These are phyloP conservation scores for Drosophila ercepeae DNA, from an alignment of 1,140 invertebrate species.

Conservation along the genomic window DNA sequence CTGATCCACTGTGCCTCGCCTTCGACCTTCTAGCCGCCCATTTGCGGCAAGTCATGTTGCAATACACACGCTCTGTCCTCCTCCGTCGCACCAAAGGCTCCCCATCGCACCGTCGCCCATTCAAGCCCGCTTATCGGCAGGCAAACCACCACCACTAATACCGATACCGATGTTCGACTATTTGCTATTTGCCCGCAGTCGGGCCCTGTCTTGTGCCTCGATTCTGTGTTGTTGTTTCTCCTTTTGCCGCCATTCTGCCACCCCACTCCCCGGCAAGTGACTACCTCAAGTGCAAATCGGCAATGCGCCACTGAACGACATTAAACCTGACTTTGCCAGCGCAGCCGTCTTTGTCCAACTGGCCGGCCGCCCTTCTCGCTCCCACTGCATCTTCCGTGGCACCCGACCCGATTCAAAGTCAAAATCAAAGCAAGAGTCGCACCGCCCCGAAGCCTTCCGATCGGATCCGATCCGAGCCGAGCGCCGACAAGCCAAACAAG, in stretches of 20 bases:
- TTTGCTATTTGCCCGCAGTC: conserved; percentile 34
- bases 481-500: conserved; percentile 53
- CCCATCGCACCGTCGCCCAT: conserved; percentile 41
- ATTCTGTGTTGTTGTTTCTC: conserved; percentile 27
- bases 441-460: conserved; percentile 23
- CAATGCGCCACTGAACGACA: conserved; percentile 71
- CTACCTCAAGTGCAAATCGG: conserved; percentile 73
- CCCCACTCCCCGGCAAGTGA: not conserved
- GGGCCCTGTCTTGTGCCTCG: conserved; percentile 12
- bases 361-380: not conserved
- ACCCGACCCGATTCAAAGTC: conserved; percentile 42
- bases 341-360: conserved; percentile 8
- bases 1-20: conserved; percentile 14
- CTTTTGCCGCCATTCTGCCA: not conserved
- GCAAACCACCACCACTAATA: conserved; percentile 45
- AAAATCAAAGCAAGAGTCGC: conserved; percentile 45
- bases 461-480: conserved; percentile 32
- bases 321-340: conserved; percentile 76
- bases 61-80: conserved; percentile 14
- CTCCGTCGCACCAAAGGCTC: conserved; percentile 15
- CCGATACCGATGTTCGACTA: conserved; percentile 41
- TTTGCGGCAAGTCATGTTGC: conserved; percentile 7
- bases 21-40: conserved; percentile 16
- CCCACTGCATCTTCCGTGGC: conserved; percentile 11
- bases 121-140: conserved; percentile 47